Base-by-base conservation (phyloP, 2,797 vertebrate species). In the Gymnothorax javanicus region DNA sequence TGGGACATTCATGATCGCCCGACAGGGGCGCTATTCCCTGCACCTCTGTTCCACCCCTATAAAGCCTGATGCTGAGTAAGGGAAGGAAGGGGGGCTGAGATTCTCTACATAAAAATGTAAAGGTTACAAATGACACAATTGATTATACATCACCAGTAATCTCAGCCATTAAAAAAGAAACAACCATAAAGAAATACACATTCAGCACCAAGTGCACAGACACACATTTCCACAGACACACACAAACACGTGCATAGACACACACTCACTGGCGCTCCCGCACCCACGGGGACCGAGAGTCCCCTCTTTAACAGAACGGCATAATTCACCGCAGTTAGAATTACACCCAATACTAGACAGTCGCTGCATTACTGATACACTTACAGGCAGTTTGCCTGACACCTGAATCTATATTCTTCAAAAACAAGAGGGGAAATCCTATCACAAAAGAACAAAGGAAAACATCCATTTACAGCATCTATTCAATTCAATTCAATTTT, bases 261-360 rank as follows among this genome's bases (percentile, higher is more conserved):
- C 69, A 87, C 82, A 77, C 86, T 86, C 84, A 88, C 85, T 85
- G 75, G 87, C 88, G 89, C 90, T 88, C 77, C 83, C 25, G 27
- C 57, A 84, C 50, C 86, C 87, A 89, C 90, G 89, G 33, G 33
- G 33, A 43, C 33, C 1, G 33, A 90, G 20, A 57, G 77, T 87
- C 73, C 85, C 93, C 90, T 83, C 93, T 52, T 60, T 60, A 89
- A 86, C 88, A 88, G 86, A 87, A 85, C n/a, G 52, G 4, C 81
- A 91, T 27, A 83, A 87, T 27, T 56, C 71, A 2, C 75, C 79
- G 89, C 25, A 87, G 54, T 86, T 2, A 20, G 85, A 91, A 82
- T 17, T 27, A 54, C 93, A 89, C 57, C 0, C 33, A 90, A 91
- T 91, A 91, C 25, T 3, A 3, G 6, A 85, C 4, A 33, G 56